phyloP scores from a whole-genome alignment of 1,140 invertebrate species.

The Lasioglossum albipes region DNA sequence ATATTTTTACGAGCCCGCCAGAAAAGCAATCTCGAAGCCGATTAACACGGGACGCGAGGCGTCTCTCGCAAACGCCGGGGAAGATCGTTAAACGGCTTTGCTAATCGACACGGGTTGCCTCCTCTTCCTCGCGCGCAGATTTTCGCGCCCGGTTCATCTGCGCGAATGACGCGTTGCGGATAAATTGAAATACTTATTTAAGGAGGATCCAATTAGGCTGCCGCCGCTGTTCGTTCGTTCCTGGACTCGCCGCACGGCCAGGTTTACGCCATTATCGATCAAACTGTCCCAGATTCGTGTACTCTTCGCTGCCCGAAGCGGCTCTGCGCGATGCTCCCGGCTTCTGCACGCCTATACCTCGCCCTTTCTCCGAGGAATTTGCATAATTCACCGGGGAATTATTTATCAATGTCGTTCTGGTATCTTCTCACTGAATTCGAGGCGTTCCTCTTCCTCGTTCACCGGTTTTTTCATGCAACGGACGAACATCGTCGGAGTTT shows the following conservation, averaged over 20 bases:
- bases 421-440: not conserved
- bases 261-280: conserved; percentile 57
- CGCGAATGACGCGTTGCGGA: not conserved
- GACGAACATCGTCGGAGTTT: not conserved
- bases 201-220: conserved; percentile 42
- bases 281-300: conserved; percentile 57
- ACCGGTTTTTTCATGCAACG: not conserved
- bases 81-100: not conserved
- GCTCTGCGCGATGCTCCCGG: conserved; percentile 1
- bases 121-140: not conserved
- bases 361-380: not conserved
- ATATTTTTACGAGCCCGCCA: not conserved
- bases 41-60: not conserved
- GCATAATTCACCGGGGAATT: not conserved
- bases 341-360: not conserved
- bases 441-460: not conserved
- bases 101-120: not conserved
- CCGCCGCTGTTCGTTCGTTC: conserved; percentile 1
- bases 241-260: conserved; percentile 40
- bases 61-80: not conserved
- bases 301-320: conserved; percentile 43
- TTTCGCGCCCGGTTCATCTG: not conserved
- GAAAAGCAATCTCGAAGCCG: not conserved
- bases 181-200: conserved; percentile 51
- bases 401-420: not conserved